These are phyloP conservation scores for Clinocottus analis DNA, from an alignment of 2,113 vertebrate genomes.

Conservation along the genomic window DNA sequence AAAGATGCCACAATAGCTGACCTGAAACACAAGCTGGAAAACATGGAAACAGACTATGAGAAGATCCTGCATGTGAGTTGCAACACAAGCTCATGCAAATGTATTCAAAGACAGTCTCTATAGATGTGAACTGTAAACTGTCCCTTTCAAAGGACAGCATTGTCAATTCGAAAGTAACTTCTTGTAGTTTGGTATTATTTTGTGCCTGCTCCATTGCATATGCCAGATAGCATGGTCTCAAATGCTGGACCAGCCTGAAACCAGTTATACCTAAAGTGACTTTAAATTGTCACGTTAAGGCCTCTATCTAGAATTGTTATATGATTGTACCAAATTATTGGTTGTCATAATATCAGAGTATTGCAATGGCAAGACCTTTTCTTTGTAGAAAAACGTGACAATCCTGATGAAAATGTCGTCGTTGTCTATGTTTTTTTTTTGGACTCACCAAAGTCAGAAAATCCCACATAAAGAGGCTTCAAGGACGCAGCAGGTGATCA, in stretches of 20 bases:
- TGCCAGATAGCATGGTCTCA: neutral
- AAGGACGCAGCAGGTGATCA: no score
- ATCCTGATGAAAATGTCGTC: no score
- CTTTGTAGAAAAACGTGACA: neutral
- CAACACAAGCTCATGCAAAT: neutral
- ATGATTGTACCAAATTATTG: neutral
- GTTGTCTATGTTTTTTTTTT: neutral
- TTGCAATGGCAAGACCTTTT: neutral
- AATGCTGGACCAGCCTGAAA: neutral
- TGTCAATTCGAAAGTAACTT: neutral
- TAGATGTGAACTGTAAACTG: neutral
- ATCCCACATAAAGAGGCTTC: no score
- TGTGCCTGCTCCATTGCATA: neutral
- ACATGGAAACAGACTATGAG: conserved; percentile 82
- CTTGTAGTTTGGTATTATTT: neutral
- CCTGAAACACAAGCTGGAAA: conserved; percentile 74
- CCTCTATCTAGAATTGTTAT: neutral
- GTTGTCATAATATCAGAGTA: neutral
- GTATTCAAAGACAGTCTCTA: neutral
- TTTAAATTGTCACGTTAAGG: neutral
- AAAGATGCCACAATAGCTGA: conserved; percentile 75
- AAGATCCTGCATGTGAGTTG: conserved; percentile 80
- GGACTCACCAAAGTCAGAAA: neutral
- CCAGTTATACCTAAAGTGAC: neutral
- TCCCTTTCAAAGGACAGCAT: neutral